Conservation (phyloP, 2,113 vertebrate genomes). For the Phrynosoma platyrhinos region DNA sequence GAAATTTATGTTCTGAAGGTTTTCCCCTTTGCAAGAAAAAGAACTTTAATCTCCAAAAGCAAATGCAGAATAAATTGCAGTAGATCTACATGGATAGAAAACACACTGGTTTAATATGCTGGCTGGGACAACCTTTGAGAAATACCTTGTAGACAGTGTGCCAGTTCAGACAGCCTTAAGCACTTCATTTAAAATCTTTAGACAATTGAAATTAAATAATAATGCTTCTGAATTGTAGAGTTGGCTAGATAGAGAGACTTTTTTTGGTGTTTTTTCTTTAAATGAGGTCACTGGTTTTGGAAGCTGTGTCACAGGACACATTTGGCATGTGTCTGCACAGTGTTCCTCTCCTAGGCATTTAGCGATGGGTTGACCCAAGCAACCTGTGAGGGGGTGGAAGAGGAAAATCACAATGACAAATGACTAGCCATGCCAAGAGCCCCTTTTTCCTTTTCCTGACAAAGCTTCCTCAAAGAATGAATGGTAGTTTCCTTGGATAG, state of each 20-base stretch:
- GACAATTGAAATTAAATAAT: slow-evolving; percentile 34
- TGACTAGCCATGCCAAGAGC: slow-evolving; percentile 73
- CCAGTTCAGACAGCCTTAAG: slow-evolving; percentile 38
- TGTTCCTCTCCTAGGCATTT: slow-evolving; percentile 63
- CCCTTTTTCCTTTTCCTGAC: slow-evolving; percentile 81
- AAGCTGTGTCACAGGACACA: slow-evolving; percentile 59
- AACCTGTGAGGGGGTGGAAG: slow-evolving; percentile 73
- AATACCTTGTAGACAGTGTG: slow-evolving; percentile 33
- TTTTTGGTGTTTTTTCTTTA: slow-evolving; percentile 18
- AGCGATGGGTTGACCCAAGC: slow-evolving; percentile 70
- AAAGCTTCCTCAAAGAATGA: slow-evolving; percentile 78
- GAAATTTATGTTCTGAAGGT: slow-evolving; percentile 38
- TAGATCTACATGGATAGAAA: slow-evolving; percentile 17
- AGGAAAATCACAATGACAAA: slow-evolving; percentile 80
- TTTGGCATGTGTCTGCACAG: slow-evolving; percentile 55
- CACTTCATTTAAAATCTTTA: not conserved
- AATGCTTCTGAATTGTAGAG: slow-evolving; percentile 7
- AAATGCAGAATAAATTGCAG: slow-evolving; percentile 38
- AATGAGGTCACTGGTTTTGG: slow-evolving; percentile 58
- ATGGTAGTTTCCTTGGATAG: slow-evolving; percentile 78
- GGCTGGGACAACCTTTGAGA: slow-evolving; percentile 28
- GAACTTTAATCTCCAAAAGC: slow-evolving; percentile 50
- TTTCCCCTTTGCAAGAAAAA: slow-evolving; percentile 36
- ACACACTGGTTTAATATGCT: not conserved
- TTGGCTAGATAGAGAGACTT: slow-evolving; percentile 35